Evolutionary conservation across 2,888 invertebrate genomes (phyloP).

Genomic region (Seira sanloemensis): DNA sequence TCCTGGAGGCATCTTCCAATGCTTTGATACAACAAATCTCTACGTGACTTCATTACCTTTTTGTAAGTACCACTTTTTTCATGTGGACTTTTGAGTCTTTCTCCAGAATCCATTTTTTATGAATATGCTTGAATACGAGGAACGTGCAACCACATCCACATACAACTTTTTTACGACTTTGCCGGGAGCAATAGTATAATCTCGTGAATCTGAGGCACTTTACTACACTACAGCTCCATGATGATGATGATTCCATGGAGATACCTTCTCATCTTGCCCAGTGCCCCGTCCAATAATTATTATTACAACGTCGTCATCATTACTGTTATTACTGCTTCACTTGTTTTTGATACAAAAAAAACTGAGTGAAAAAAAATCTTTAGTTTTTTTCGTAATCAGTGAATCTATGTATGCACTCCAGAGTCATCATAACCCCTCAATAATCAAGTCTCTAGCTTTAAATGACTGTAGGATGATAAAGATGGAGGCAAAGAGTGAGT

Average conservation of each 20-base stretch:
- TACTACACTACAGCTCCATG: not conserved
- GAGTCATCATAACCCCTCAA: too few relatives aligned
- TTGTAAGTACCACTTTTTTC: not conserved
- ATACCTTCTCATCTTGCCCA: not conserved
- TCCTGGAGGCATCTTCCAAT: constrained; percentile 44
- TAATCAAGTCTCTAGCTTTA: too few relatives aligned
- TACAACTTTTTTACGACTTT: constrained; percentile 46
- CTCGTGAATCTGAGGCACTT: not conserved
- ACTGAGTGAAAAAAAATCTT: too few relatives aligned
- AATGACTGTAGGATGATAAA: not conserved
- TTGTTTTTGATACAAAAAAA: constrained; percentile 31
- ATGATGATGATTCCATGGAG: not conserved
- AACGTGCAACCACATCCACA: constrained; percentile 3
- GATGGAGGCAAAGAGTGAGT: not conserved
- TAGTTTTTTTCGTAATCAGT: not conserved
- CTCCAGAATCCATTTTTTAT: not conserved
- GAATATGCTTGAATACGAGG: not conserved
- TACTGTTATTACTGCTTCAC: constrained; percentile 54
- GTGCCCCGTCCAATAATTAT: constrained; percentile 44
- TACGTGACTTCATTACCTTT: constrained; percentile 56
- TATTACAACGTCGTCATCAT: constrained; percentile 27
- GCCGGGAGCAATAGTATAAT: constrained; percentile 30
- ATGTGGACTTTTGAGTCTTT: not conserved
- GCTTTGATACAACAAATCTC: not conserved
- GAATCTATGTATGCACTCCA: not conserved